Conservation (phyloP, 1,140 invertebrate species). For the Platorchestia sp. region DNA sequence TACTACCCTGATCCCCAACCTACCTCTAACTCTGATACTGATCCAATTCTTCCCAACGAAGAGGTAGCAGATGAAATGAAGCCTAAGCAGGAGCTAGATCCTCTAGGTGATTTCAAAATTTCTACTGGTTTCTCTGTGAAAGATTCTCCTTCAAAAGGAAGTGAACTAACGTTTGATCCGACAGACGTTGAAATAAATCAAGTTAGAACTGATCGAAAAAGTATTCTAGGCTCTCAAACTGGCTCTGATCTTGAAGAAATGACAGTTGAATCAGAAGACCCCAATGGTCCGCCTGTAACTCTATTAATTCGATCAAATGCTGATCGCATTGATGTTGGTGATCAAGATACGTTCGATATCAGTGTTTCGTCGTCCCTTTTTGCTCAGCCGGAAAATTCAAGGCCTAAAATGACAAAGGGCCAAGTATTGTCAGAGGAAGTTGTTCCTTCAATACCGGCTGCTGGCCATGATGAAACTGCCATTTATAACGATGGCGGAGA, state of each 20-base stretch:
- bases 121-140: constrained; percentile 21
- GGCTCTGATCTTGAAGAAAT: constrained; percentile 25
- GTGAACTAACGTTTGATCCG: constrained; percentile 15
- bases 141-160: constrained; percentile 3
- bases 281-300: neutral
- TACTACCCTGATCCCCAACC: neutral
- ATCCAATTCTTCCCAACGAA: neutral
- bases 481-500: neutral
- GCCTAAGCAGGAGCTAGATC: neutral
- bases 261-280: constrained; percentile 13
- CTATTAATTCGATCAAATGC: constrained; percentile 1
- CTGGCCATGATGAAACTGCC: neutral
- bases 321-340: constrained; percentile 37
- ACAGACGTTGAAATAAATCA: constrained; percentile 20
- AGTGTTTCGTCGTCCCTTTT: constrained; percentile 21
- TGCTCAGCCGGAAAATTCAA: neutral
- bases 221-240: neutral
- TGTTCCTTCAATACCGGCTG: neutral
- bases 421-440: neutral
- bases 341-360: constrained; percentile 40
- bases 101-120: neutral
- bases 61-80: neutral
- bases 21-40: neutral
- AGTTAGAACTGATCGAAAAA: constrained; percentile 28
- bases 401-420: neutral